Evolutionary conservation across 1,140 invertebrate genomes (phyloP).

Genomic region (Zaprionus camerounensis): DNA sequence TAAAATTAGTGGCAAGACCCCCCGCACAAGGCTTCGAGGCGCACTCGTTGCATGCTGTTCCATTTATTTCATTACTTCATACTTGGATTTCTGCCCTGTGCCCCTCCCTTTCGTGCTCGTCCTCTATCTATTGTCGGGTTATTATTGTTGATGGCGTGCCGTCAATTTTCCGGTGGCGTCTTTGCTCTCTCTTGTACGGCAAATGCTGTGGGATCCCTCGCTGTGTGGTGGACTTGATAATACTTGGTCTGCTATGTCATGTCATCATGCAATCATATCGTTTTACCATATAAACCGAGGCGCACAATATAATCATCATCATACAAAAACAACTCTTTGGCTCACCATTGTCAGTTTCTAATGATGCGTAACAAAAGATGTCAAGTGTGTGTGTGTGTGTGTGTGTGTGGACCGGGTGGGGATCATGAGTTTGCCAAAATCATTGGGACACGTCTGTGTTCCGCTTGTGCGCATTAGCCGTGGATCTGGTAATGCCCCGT

Average conservation of each 20-base stretch:
- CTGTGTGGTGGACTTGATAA: conserved; percentile 33
- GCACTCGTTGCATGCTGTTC: conserved; percentile 42
- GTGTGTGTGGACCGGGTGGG: conserved; percentile 9
- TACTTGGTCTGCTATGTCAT: conserved; percentile 50
- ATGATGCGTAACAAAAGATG: conserved; percentile 65
- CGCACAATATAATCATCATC: conserved; percentile 66
- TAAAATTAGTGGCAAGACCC: conserved; percentile 68
- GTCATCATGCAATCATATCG: conserved; percentile 80
- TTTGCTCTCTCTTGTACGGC: conserved; percentile 19
- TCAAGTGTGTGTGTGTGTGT: conserved; percentile 26
- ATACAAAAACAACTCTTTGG: conserved; percentile 41
- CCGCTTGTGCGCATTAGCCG: conserved; percentile 40
- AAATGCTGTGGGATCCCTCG: conserved; percentile 8
- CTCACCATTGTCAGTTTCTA: conserved; percentile 45
- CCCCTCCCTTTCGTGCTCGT: not conserved
- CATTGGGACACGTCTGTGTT: conserved; percentile 41
- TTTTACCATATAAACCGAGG: conserved; percentile 68
- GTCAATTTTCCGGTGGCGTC: conserved; percentile 75
- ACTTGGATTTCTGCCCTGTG: conserved; percentile 22
- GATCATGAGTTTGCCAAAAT: conserved; percentile 65
- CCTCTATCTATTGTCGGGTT: not conserved
- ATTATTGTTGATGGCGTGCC: conserved; percentile 63
- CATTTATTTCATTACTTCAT: conserved; percentile 63
- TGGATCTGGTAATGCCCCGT: conserved; percentile 33
- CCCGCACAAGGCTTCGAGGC: conserved; percentile 37